Evolutionary conservation across 2,113 vertebrate species (phyloP).

Genomic region (Ivindomyrus marchei): DNA sequence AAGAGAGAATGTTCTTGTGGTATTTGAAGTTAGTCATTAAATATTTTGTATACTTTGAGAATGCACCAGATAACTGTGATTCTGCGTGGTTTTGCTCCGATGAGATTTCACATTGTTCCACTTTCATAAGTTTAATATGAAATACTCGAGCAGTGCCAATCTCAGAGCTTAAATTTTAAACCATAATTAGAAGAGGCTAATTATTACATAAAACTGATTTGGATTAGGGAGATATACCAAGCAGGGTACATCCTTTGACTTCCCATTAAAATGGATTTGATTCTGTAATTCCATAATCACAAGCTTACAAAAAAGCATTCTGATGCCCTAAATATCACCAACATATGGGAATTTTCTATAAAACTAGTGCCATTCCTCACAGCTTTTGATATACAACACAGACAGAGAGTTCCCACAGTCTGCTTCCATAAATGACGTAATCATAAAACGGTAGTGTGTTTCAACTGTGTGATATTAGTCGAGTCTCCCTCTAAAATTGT

Average conservation of each 20-base stretch:
- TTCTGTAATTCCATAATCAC: background rate
- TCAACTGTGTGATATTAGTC: background rate
- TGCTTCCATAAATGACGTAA: background rate
- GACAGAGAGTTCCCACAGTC: background rate
- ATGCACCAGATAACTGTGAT: background rate
- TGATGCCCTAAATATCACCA: background rate
- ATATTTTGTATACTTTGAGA: background rate
- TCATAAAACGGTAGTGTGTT: background rate
- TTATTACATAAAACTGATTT: background rate
- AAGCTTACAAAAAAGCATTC: background rate
- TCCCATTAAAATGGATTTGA: background rate
- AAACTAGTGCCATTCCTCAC: background rate
- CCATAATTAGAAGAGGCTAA: background rate
- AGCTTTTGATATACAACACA: background rate
- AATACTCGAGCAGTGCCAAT: background rate
- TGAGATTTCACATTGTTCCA: background rate
- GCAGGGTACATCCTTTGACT: background rate
- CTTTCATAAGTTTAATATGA: background rate
- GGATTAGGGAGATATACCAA: background rate
- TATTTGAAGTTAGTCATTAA: background rate
- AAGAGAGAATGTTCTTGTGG: background rate
- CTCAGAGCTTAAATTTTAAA: constrained; percentile 3
- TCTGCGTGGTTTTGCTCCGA: background rate
- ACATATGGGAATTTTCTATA: background rate
- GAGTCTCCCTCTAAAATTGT: background rate